Evolutionary conservation across 2,888 invertebrate genomes (phyloP), one percentile per base, ranked within the genome.

Genomic region (Pristionchus exspectatus): DNA sequence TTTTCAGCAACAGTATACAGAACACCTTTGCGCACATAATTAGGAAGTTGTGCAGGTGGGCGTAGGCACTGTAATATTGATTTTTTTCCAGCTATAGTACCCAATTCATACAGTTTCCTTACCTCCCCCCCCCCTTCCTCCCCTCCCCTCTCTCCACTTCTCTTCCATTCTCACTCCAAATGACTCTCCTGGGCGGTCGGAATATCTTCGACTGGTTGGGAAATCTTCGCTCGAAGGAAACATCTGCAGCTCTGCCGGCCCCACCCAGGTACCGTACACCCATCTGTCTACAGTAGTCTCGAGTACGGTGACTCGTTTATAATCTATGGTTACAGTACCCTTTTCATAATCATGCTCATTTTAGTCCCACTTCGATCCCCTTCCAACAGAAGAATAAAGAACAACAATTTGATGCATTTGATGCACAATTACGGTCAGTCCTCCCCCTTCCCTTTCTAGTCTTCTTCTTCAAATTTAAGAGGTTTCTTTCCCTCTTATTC

Each of bases 101-200:
- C 38, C 38, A 38, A 38, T 38, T 38, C 38, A 2, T 38, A 5
- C 38, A 38, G 38, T 38, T 38, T 38, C 38, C 2, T 38, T 38
- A 38, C 2, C 5, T 38, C 38, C 38, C 38, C 38, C 5, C 38
- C 5, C 38, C 38, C 3, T 38, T 66, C 66, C 27, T 30, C 30
- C 74, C 27, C 72, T 14, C 14, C 56, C 21, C 27, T 74, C 74
- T 38, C 5, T 38, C 38, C 38, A 38, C 38, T 38, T 38, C 38
- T 38, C 38, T 38, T 38, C 5, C 38, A 74, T 74, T 74, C 38
- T 21, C 74, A 4, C 74, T 21, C 21, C 74, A 33, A 74, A 74
- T 74, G 74, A 30, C 33, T 74, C 74, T 74, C 0, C 38, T 74
- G 74, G 74, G 74, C 74, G 74, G 74, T 74, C 74, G 74, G 12